Base-by-base conservation (phyloP, 2,113 vertebrate species). In the Nerophis lumbriciformis region DNA sequence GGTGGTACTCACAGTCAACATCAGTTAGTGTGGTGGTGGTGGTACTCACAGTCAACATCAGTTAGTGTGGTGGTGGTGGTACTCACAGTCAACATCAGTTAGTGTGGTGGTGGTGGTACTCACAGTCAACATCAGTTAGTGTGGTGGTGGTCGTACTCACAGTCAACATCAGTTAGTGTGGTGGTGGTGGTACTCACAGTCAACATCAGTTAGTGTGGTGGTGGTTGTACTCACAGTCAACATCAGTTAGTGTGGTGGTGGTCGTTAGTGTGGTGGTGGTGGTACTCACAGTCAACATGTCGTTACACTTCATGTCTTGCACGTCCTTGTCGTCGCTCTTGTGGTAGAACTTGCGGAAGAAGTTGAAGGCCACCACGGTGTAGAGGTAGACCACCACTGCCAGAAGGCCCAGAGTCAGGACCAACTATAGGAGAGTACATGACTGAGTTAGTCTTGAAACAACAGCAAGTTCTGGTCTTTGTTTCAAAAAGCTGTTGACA, bases 381-480 rank as follows among this genome's bases (percentile, higher is more conserved):
- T 98, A 98, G 42, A 98, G 91, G 70, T 98, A 98, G 0, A 98
- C 96, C 0, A 98, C 95, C 5, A 98, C 96, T 0, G 95, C 95
- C 72, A 98, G 67, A 35, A 98, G 84, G 36, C 94, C 96, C n/a
- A 98, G 92, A 0, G 96, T 98, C 64, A 98, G 81, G 6, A 92
- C 92, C 78, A 97, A 86, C 96, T 98, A 80, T 71, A 8, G 61
- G 2, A 77, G 56, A 45, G 42, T 12, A 45, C 42, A 45, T 42
- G 4, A 4, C 8, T 12, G 10, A 19, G 21, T 13, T 53, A 35
- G 13, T 7, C 15, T 54, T 37, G 7, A 15, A 54, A 36, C 35
- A 54, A 54, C 8, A 54, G 13, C 6, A 36, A 36, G 35, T 53
- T 12, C 21, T 36, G 51, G 2, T 53, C 21, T 36, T 13, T 55